A percentile compares a stretch with the other conserved stretches of the same genome.
phyloP scores from a whole-genome alignment of 2,797 vertebrate genomes.

The Hemitrygon akajei region DNA sequence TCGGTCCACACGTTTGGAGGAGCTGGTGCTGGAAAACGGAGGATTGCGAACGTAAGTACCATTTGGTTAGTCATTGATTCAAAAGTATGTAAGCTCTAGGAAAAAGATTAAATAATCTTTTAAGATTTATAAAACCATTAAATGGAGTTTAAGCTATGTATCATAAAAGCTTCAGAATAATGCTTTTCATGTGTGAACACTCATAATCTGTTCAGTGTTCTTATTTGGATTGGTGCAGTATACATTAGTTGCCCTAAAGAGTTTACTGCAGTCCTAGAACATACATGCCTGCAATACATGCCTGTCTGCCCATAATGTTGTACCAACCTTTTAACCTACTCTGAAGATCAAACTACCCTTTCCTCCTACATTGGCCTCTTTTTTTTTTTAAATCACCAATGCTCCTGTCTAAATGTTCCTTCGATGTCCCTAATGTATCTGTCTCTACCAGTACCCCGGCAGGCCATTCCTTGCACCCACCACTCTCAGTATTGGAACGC shows the following conservation, averaged over 20 bases:
- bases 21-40: slow-evolving; percentile 85
- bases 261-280: neutral
- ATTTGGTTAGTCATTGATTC: neutral
- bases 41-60: slow-evolving; percentile 83
- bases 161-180: neutral
- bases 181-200: neutral
- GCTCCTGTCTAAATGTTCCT: no score
- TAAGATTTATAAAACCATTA: neutral
- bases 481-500: no score
- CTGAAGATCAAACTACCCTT: no score
- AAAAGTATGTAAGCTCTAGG: neutral
- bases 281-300: no score
- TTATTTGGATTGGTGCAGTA: neutral
- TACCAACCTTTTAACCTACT: no score
- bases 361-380: no score
- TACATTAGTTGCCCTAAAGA: neutral
- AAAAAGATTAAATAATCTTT: neutral
- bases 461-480: no score
- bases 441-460: no score
- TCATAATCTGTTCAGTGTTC: neutral
- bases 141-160: neutral
- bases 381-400: no score
- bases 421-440: no score
- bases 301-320: no score
- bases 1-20: slow-evolving; percentile 81